Evolutionary conservation across 2,113 vertebrate genomes (phyloP), one percentile per base, ranked within the genome.

Genomic region (Symphodus melops): DNA sequence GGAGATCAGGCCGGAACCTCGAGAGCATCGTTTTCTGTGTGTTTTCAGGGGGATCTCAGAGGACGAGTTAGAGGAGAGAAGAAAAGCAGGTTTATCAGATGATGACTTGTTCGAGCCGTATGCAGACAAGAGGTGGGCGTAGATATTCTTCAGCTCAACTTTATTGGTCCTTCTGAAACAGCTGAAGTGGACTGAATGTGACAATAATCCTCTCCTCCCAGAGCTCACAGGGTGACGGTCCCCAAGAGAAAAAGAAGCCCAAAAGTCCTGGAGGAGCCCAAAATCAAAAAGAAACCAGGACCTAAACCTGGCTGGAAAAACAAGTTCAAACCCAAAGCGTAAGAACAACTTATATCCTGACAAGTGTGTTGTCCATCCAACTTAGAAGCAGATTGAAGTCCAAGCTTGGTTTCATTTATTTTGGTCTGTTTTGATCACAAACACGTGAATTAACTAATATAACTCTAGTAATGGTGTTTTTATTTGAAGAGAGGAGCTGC

Each of bases 231-330:
- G 81, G 52, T 86, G 10, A 78, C 57, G 20, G 79, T 92, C 37
- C 70, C 92, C 86, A 96, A 95, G 63, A 94, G 90, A 20, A 83
- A 72, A 77, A 93, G 86, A 75, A 95, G 92, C 48, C 59, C 86
- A 0, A 96, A 94, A 79, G 90, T 86, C 12, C 28, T 67, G 0
- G 89, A 94, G 63, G 96, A 96, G 68, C 95, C 95, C 25, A 97
- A 95, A 92, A 72, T 94, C 52, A 94, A 95, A 67, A 98, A 96
- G 92, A 99, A 98, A 68, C 97, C 98, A 0, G 98, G 98, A 17
- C 98, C 97, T 33, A 99, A 98, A 88, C 97, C 97, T 0, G 97
- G 97, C 85, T 99, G 97, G 97, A 99, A 99, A 88, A 96, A 96
- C 79, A 94, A 97, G 84, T 94, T 96, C 21, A 97, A 96, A 68